phyloP scores from a whole-genome alignment of 2,888 invertebrate genomes.

The Mesoligia furuncula region DNA sequence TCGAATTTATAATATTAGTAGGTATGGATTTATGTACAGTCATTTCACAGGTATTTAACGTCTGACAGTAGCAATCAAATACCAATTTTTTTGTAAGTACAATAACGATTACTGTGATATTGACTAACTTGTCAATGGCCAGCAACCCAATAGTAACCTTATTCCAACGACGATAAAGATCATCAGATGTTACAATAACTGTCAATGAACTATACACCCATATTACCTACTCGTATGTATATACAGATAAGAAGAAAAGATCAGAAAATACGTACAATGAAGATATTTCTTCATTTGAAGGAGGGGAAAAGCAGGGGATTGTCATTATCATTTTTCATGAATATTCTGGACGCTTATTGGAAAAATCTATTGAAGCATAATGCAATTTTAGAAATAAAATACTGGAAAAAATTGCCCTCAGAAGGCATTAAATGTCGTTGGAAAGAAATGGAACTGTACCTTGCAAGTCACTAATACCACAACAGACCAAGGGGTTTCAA shows the following conservation, averaged over 20 bases:
- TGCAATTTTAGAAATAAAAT: neutral
- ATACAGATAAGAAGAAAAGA: too few relatives aligned
- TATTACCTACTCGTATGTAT: too few relatives aligned
- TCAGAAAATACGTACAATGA: neutral
- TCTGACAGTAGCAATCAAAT: too few relatives aligned
- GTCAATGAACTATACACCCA: neutral
- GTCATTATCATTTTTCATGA: neutral
- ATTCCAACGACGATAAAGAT: too few relatives aligned
- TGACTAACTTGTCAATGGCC: too few relatives aligned
- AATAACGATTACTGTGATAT: neutral
- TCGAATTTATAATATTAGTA: too few relatives aligned
- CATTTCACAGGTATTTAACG: neutral
- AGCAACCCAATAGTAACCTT: too few relatives aligned
- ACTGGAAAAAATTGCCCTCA: neutral
- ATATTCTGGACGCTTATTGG: neutral
- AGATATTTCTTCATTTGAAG: neutral
- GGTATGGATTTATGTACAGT: neutral
- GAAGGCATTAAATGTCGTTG: neutral
- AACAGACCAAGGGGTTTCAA: too few relatives aligned
- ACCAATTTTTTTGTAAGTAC: too few relatives aligned
- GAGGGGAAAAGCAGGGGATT: neutral
- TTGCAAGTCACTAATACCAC: too few relatives aligned
- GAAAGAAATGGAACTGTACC: neutral
- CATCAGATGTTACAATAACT: neutral
- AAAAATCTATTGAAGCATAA: neutral